Evolutionary conservation across 2,888 invertebrate genomes (phyloP), one percentile per base, ranked within the genome.

Genomic region (Meta bourneti): DNA sequence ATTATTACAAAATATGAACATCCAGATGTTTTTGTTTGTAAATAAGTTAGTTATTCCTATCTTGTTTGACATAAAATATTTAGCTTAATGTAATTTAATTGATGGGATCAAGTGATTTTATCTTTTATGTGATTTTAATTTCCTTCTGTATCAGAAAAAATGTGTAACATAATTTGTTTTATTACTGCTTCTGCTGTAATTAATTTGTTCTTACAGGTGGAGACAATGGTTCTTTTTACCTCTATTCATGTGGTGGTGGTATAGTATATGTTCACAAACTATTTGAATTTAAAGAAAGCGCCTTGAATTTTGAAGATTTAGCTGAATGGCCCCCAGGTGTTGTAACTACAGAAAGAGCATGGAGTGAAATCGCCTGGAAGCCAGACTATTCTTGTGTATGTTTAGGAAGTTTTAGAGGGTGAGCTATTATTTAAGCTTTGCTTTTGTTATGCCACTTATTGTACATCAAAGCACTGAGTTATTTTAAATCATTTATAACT

Each of bases 181-280:
- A 78, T 49, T 77, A 16, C 48, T 52, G 1, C 20, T 54, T 72
- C 20, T 54, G 11, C 13, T 34, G 49, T 51, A 75, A 77, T 77
- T 51, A 19, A 19, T 80, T 79, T 87, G 19, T 89, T 51, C 6
- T 74, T 52, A n/a, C 54, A 79, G 77, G n/a, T 69, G 71, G 51
- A 61, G 48, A n/a, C 4, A n/a, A 81, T 0, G 20, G 20, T 34
- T 48, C 74, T 16, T 77, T 48, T 51, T 90, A 69, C 19, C 95
- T 97, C 92, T 97, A 96, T 94, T 96, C 96, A 4, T 96, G 96
- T 94, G 96, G 96, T 0, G 96, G 96, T 93, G 96, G 96, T 0
- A 95, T 96, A 92, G 94, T 95, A 79, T 93, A 94, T 49, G 94
- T 94, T 84, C 95, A 95, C 93, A 91, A 94, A 82, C 93, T 94